phyloP scores from a whole-genome alignment of 2,888 invertebrate species.

The Cheilosia variabilis region DNA sequence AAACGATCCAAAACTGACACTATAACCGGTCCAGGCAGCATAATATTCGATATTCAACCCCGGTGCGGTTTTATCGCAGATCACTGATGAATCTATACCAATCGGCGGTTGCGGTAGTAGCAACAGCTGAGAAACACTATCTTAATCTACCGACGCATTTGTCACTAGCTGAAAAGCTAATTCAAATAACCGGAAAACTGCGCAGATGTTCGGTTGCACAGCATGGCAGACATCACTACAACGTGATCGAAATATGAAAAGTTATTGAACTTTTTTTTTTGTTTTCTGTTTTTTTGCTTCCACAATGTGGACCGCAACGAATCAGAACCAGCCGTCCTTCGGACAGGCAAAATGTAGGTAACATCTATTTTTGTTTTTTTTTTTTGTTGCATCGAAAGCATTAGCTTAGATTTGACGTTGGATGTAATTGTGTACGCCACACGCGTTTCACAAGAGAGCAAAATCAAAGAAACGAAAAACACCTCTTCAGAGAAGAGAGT shows the following conservation, averaged over 20 bases:
- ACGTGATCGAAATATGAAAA: conserved; percentile 39
- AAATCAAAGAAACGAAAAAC: not conserved
- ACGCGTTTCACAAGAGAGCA: conserved; percentile 24
- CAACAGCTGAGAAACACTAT: conserved; percentile 1
- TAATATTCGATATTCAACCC: not conserved
- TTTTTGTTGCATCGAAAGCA: conserved; percentile 31
- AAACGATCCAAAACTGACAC: not conserved
- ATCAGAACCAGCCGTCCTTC: conserved; percentile 60
- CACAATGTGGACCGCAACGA: conserved; percentile 20
- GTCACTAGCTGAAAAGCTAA: conserved; percentile 11
- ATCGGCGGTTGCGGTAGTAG: conserved; percentile 8
- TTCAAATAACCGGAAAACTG: conserved; percentile 33
- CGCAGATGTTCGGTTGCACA: not conserved
- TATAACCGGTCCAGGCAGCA: not conserved
- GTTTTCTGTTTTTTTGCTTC: not conserved
- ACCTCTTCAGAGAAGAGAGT: conserved; percentile 9
- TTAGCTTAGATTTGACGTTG: not conserved
- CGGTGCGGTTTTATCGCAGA: not conserved
- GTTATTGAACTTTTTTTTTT: conserved; percentile 34
- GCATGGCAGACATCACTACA: not conserved
- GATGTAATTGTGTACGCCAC: not conserved
- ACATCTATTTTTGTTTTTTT: conserved; percentile 14
- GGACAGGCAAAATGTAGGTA: conserved; percentile 40
- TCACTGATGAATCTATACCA: not conserved
- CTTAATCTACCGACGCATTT: not conserved